A percentile compares a stretch with the other conserved stretches of the same genome.
phyloP scores from a whole-genome alignment of 2,113 vertebrate genomes.

The Psittacus erithacus region DNA sequence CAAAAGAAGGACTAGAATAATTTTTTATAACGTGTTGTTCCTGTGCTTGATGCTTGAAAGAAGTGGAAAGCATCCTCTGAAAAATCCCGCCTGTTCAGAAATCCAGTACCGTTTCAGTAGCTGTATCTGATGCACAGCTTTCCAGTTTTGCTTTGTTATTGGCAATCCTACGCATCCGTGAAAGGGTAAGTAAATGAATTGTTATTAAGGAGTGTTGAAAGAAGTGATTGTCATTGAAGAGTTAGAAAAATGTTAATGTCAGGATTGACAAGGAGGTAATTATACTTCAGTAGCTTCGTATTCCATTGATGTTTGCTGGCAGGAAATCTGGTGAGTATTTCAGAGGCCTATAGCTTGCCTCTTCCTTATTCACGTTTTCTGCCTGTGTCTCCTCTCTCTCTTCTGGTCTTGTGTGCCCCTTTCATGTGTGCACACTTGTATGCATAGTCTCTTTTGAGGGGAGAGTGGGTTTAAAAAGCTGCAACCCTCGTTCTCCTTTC shows the following conservation, averaged over 20 bases:
- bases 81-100: background rate
- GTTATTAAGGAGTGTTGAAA: constrained; percentile 65
- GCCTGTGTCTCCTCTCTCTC: background rate
- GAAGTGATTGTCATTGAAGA: constrained; percentile 64
- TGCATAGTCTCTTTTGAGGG: background rate
- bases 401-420: background rate
- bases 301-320: constrained; percentile 59
- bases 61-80: background rate
- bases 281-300: constrained; percentile 26
- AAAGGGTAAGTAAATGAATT: constrained; percentile 67
- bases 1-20: background rate
- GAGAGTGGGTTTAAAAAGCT: background rate
- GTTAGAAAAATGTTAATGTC: constrained; percentile 54
- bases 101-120: background rate
- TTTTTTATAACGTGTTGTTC: background rate
- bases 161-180: background rate
- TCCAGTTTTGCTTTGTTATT: constrained; percentile 3
- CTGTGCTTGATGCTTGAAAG: background rate
- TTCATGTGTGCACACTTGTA: background rate
- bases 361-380: constrained; percentile 8
- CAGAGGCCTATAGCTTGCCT: background rate
- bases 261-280: constrained; percentile 60
- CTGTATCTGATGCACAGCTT: background rate
- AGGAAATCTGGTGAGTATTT: constrained; percentile 38
- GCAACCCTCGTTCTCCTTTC: background rate